Evolutionary conservation across 2,888 invertebrate genomes (phyloP), one percentile per base, ranked within the genome.

Genomic region (Epistrophe grossulariae): DNA sequence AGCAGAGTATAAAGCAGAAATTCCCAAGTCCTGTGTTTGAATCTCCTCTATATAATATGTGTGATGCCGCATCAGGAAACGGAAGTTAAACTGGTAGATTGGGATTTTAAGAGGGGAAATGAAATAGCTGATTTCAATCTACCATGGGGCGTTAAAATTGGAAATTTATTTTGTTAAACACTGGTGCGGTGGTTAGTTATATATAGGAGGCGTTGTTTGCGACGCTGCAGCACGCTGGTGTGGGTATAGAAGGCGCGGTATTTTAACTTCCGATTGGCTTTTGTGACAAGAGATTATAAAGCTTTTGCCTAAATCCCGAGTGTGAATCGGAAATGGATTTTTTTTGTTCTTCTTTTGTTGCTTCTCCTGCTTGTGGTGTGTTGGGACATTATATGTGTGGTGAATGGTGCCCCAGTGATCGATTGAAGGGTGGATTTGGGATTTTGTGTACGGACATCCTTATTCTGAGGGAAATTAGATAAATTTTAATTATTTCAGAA

Each of bases 91-190:
- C 76, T 57, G 84, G 81, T 68, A 78, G 83, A 79, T 87, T 83
- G 74, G 52, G 64, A 19, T 60, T 60, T 19, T 48, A 28, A 38
- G 52, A 64, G 60, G 70, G 85, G 83, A 78, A 83, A 87, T 87
- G 79, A 70, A 83, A 79, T 60, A 74, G 85, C 78, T 57, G 83
- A 87, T 87, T 83, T 59, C 57, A 74, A 87, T 87, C 85, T 79
- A 79, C 38, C 74, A 66, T 71, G 74, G 85, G 70, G 85, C 85
- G 85, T 87, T 87, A 83, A 83, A 87, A 87, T 83, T 87, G 83
- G 71, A 87, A 70, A 83, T 83, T 87, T 87, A 83, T 87, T 87
- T 87, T 74, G 83, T 78, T 83, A 76, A 83, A 83, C 74, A 83
- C 35, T 55, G 81, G 40, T 52, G 6, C 9, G 9, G 15, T 17